These are phyloP conservation scores for Typhlichthys eigenmanni DNA, from an alignment of 2,797 vertebrate genomes.

Conservation along the genomic window DNA sequence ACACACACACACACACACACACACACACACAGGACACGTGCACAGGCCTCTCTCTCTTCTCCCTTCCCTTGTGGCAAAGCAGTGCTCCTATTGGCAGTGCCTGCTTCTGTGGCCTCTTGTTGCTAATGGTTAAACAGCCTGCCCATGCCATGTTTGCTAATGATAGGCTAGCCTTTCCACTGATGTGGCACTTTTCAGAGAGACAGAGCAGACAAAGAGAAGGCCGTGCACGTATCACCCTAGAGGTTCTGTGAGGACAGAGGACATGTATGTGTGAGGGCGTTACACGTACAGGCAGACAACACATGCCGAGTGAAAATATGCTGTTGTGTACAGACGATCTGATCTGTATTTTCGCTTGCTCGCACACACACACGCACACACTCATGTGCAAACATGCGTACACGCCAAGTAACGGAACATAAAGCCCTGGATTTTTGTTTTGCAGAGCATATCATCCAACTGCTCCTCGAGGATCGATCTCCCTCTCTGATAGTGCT, in stretches of 20 bases:
- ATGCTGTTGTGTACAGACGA: conserved; percentile 30
- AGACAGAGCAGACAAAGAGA: conserved; percentile 53
- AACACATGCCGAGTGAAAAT: conserved; percentile 27
- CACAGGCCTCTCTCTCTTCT: conserved; percentile 32
- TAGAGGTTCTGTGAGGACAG: conserved; percentile 66
- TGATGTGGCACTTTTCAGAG: conserved; percentile 65
- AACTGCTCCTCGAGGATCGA: conserved; percentile 31
- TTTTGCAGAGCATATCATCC: conserved; percentile 33
- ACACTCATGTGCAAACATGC: not conserved
- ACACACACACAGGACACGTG: conserved; percentile 16
- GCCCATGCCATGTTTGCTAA: conserved; percentile 72
- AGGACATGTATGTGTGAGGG: conserved; percentile 33
- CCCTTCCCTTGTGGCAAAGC: conserved; percentile 59
- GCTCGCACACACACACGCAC: conserved; percentile 23
- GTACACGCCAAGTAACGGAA: not conserved
- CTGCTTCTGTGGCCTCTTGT: conserved; percentile 45
- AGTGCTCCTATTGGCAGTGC: conserved; percentile 61
- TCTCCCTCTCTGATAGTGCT: conserved; percentile 19
- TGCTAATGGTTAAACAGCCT: conserved; percentile 70
- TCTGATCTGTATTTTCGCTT: conserved; percentile 19
- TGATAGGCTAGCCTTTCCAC: conserved; percentile 73
- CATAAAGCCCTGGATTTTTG: conserved; percentile 14
- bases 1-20: not conserved
- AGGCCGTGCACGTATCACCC: conserved; percentile 34
- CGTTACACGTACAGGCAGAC: conserved; percentile 2